Conservation (phyloP, 1,140 invertebrate genomes). For the Drosophila nasuta region DNA sequence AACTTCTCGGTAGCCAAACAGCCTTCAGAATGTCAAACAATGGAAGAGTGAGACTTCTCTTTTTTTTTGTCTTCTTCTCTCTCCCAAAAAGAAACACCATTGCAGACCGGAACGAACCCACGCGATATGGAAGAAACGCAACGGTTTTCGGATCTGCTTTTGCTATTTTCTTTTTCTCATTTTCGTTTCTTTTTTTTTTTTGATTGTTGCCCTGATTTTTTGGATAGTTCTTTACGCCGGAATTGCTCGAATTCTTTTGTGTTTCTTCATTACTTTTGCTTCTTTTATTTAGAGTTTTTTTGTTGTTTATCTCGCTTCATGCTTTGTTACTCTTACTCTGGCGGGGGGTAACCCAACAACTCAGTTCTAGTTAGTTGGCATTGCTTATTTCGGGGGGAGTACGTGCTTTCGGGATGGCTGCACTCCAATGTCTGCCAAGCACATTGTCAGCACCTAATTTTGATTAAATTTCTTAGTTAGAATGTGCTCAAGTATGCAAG, state of each 20-base stretch:
- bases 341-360: neutral
- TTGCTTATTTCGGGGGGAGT: conserved; percentile 20
- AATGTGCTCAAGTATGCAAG: neutral
- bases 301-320: conserved; percentile 33
- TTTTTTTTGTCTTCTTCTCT: neutral
- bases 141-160: conserved; percentile 36
- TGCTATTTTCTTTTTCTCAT: conserved; percentile 2
- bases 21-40: conserved; percentile 79
- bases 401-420: conserved; percentile 20
- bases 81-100: neutral
- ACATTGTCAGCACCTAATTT: conserved; percentile 10
- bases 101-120: conserved; percentile 47
- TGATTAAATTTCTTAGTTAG: conserved; percentile 8
- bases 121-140: conserved; percentile 28
- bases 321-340: conserved; percentile 30
- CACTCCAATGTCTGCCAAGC: neutral
- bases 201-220: conserved; percentile 42
- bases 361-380: conserved; percentile 44
- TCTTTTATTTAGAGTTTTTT: conserved; percentile 16
- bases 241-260: conserved; percentile 40
- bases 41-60: neutral
- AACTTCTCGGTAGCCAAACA: conserved; percentile 60
- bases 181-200: conserved; percentile 27
- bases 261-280: conserved; percentile 16
- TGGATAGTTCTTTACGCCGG: conserved; percentile 26